Conservation (phyloP, 2,113 vertebrate genomes). For the Calyptommatus sinebrachiatus region DNA sequence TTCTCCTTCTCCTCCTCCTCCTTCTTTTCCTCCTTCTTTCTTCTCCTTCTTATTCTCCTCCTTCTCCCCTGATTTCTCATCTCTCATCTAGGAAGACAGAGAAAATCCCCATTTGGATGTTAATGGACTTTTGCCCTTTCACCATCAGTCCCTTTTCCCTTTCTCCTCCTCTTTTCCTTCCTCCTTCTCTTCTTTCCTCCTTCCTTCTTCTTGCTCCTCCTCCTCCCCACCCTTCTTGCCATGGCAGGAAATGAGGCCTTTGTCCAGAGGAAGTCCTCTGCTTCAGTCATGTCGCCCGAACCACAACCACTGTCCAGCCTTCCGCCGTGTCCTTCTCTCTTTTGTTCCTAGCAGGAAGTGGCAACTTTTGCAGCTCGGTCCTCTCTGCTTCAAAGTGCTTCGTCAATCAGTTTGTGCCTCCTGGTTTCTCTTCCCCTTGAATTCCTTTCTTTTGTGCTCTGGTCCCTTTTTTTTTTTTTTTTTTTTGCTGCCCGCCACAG, state of each 20-base stretch:
- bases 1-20: slow-evolving; percentile 11
- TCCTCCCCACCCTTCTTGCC: slow-evolving; percentile 14
- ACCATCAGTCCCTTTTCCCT: too few species aligned
- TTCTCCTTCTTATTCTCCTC: too few species aligned
- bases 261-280: slow-evolving; percentile 38
- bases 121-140: too few species aligned
- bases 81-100: too few species aligned
- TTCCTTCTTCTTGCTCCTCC: background rate
- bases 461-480: background rate
- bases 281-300: slow-evolving; percentile 25
- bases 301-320: background rate
- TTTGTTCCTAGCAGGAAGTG: accelerated
- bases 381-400: accelerated
- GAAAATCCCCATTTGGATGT: too few species aligned
- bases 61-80: too few species aligned
- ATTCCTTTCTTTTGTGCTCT: background rate
- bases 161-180: too few species aligned
- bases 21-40: too few species aligned
- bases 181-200: too few species aligned
- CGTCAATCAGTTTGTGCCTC: background rate
- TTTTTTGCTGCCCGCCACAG: background rate
- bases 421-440: background rate
- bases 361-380: background rate
- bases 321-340: accelerated
- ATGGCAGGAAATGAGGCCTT: slow-evolving; percentile 46